Evolutionary conservation across 2,113 vertebrate genomes (phyloP).

Genomic region (Octodon degus): DNA sequence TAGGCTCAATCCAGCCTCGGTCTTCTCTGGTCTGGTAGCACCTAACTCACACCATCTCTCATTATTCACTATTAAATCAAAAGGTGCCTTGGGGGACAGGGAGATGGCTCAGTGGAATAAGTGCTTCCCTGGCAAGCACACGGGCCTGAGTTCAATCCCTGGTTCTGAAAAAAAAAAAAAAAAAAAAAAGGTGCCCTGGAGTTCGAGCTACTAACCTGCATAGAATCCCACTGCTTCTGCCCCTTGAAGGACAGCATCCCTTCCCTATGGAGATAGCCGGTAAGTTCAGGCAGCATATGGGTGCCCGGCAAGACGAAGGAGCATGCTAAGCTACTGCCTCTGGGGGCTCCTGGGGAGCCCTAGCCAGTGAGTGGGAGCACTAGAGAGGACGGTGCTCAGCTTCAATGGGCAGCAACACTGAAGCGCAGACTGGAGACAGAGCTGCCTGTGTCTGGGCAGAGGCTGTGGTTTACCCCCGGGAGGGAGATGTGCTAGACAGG

Average conservation of each 20-base stretch:
- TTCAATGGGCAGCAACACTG: background rate
- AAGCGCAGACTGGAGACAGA: background rate
- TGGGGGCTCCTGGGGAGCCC: background rate
- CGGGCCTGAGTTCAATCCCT: no score
- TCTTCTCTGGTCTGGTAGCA: background rate
- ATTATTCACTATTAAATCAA: background rate
- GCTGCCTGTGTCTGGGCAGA: background rate
- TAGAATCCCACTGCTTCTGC: background rate
- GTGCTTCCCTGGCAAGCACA: no score
- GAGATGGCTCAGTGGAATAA: no score
- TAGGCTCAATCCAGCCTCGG: background rate
- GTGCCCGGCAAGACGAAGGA: background rate
- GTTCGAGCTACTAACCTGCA: background rate
- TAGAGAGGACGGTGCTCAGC: background rate
- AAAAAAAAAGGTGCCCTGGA: fast-evolving
- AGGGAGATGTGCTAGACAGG: slow-evolving; percentile 65
- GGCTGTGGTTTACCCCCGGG: slow-evolving; percentile 39
- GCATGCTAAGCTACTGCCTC: fast-evolving
- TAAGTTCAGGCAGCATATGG: background rate
- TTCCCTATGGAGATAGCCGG: background rate
- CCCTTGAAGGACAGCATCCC: background rate
- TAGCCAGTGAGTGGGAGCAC: background rate
- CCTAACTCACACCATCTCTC: background rate
- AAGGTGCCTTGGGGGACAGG: fast-evolving
- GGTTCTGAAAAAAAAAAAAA: no score